Evolutionary conservation across 2,888 invertebrate genomes (phyloP), one percentile per base, ranked within the genome.

Genomic region (Ashinkailepas kermadecensis): DNA sequence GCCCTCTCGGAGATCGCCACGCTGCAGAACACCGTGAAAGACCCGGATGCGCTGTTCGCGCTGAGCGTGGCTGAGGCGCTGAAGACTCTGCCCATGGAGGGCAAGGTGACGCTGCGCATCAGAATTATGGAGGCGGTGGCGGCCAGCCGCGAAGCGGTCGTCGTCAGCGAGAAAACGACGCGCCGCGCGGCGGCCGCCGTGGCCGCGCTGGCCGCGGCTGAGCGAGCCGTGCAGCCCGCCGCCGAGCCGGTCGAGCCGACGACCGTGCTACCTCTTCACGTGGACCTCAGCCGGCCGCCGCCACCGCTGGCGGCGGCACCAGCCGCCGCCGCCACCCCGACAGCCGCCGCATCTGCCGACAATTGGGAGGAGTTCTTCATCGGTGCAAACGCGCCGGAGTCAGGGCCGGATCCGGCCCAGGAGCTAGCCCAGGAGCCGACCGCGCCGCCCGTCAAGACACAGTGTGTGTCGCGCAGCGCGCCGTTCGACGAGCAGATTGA

Each of bases 31-130:
- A 74, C 74, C 9, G 74, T 74, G 10, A 23, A 23, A 9, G 74
- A 74, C 74, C 74, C 74, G 56, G 74, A 74, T 21, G 74, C 74
- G 13, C 54, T 39, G 21, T 74, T 74, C 54, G 74, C 74, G 56
- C 74, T 74, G 15, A 74, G 74, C 54, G 74, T 74, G 9, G 74
- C 74, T 23, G 74, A 74, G 11, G 74, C 74, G 74, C 74, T 74
- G 15, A 74, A 74, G 39, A 21, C 12, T 6, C 56, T 74, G 18
- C 56, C 74, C 23, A 74, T 74, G 74, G 74, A 74, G 74, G 54
- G 56, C 9, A 74, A 74, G 74, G 74, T 23, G 21, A 15, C 54
- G 74, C 74, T 74, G 23, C 23, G 23, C 56, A 74, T 74, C 74
- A 12, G 18, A 12, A 74, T 74, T 10, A 74, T 74, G 74, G 74